phyloP scores from a whole-genome alignment of 2,888 invertebrate species.

The Papilio elwesi region DNA sequence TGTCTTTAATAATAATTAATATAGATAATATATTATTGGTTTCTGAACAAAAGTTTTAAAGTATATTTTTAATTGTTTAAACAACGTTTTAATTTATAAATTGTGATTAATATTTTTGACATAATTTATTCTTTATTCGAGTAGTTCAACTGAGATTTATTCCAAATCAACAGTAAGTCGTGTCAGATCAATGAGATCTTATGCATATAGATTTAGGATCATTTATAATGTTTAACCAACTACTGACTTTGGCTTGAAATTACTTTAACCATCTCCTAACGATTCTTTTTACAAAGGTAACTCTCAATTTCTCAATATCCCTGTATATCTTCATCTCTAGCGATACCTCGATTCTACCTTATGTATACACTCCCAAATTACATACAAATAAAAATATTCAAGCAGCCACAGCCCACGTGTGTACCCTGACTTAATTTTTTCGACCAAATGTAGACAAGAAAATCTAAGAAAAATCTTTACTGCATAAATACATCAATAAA shows the following conservation, averaged over 20 bases:
- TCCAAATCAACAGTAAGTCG: background rate
- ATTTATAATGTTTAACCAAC: constrained; percentile 12
- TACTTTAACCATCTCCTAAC: background rate
- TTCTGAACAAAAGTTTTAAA: too few species aligned
- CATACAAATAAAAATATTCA: constrained; percentile 8
- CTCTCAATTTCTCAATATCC: constrained; percentile 24
- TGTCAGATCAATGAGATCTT: background rate
- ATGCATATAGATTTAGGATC: constrained; percentile 9
- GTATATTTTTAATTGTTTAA: too few species aligned
- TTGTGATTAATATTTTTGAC: too few species aligned
- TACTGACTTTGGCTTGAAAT: constrained; percentile 25
- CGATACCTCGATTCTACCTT: background rate
- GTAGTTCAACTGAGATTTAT: too few species aligned
- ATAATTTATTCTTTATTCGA: too few species aligned
- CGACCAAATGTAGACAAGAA: constrained; percentile 4
- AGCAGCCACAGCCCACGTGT: background rate
- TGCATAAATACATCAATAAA: constrained; percentile 27
- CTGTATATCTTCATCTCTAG: constrained; percentile 23
- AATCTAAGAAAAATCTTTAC: constrained; percentile 22
- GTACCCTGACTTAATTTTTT: constrained; percentile 31
- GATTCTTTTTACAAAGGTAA: background rate
- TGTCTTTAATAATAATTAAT: background rate
- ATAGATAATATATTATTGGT: background rate
- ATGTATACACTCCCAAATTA: constrained; percentile 19
- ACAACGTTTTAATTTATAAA: too few species aligned